Evolutionary conservation across 2,888 invertebrate genomes (phyloP), one percentile per base, ranked within the genome.

Genomic region (Eumacrocentrus americanus): DNA sequence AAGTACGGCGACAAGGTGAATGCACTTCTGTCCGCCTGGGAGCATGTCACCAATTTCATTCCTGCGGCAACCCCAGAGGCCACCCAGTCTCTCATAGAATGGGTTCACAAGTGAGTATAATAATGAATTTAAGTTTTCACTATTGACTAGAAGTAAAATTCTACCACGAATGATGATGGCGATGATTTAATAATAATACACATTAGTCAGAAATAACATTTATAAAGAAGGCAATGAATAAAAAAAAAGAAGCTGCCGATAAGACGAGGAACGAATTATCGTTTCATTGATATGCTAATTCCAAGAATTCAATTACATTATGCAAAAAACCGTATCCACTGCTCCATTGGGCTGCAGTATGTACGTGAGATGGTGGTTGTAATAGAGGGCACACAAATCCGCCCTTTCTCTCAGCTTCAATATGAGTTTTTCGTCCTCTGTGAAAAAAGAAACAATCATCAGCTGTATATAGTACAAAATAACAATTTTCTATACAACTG

Each of bases 1-100:
- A 81, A 79, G 66, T 83, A 82, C 78, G 73, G 72, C 72, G 82
- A 82, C 75, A 82, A 82, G 79, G 81, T 82, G 71, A 79, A 77
- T 70, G 79, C 81, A 70, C 78, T 83, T 72, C 72, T 82, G 73
- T 76, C 80, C 69, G 81, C 82, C 74, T 82, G 82, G 82, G 82
- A 81, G 76, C 77, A 80, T 75, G 78, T 82, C 72, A 78, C 79
- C 72, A 78, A 77, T 73, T 78, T 78, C 70, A 76, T 81, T 71
- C 76, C 77, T 68, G 75, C 73, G 67, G 76, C 77, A 70, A 72
- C 75, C 71, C 75, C 79, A 67, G 80, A 81, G 70, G 74, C 74
- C 70, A 76, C 75, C 70, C 77, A 80, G 73, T 71, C 76, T 68
- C 78, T 81, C 73, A 79, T 81, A 78, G 80, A 81, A 79, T 81